Evolutionary conservation across 2,113 vertebrate species (phyloP).

Genomic region (Mesoclemmys tuberculata): DNA sequence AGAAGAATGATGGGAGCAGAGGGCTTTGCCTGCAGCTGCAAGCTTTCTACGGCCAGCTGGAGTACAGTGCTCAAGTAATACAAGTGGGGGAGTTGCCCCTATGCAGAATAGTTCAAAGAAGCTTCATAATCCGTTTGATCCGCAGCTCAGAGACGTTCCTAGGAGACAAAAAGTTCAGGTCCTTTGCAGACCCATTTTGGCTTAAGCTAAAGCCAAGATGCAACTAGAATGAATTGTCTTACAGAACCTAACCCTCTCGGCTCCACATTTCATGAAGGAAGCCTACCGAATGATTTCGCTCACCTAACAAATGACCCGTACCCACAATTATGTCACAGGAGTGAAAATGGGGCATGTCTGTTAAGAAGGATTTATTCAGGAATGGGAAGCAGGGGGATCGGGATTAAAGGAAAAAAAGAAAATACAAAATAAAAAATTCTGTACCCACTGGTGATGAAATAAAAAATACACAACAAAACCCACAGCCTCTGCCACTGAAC

Average conservation of each 20-base stretch:
- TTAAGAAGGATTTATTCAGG: neutral
- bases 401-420: neutral
- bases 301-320: slow-evolving; percentile 40
- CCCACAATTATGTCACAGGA: slow-evolving; percentile 38
- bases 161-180: slow-evolving; percentile 13
- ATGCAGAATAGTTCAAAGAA: neutral
- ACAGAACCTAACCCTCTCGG: neutral
- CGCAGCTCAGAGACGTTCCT: neutral
- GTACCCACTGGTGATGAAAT: neutral
- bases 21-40: neutral
- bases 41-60: neutral
- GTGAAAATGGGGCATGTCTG: neutral
- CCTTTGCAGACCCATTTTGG: slow-evolving; percentile 51
- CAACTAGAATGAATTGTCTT: slow-evolving; percentile 48
- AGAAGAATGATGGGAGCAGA: neutral
- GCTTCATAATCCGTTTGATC: neutral
- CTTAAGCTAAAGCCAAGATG: slow-evolving; percentile 49
- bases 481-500: neutral
- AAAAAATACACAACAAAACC: neutral
- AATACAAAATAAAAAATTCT: neutral
- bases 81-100: neutral
- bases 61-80: slow-evolving; percentile 8
- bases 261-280: slow-evolving; percentile 25
- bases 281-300: slow-evolving; percentile 33
- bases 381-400: neutral